These are phyloP conservation scores for Ladona fulva DNA, from an alignment of 1,140 invertebrate genomes.

Conservation along the genomic window DNA sequence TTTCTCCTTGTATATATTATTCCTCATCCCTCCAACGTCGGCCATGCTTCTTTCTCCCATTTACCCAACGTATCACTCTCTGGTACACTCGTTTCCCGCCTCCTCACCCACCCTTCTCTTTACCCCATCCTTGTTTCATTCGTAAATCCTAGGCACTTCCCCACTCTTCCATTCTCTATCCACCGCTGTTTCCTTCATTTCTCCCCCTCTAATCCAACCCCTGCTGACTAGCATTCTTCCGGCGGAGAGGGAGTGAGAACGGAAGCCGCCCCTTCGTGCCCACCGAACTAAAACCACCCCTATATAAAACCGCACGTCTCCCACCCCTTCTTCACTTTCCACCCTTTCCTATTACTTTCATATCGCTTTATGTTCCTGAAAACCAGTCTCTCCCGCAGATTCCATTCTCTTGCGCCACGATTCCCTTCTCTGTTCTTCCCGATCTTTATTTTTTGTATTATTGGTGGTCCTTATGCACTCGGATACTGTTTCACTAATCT, in stretches of 20 bases:
- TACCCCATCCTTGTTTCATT: neutral
- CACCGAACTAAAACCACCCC: no score
- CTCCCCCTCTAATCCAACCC: neutral
- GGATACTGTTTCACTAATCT: no score
- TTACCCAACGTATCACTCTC: neutral
- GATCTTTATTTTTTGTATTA: no score
- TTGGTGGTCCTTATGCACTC: no score
- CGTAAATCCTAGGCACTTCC: neutral
- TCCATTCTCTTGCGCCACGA: no score
- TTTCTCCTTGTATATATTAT: conserved; percentile 16
- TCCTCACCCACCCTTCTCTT: neutral
- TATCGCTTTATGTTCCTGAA: no score
- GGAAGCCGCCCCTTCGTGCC: neutral
- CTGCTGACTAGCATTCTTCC: neutral
- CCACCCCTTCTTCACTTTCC: no score
- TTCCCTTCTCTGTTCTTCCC: no score
- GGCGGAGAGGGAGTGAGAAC: neutral
- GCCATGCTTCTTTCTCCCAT: neutral
- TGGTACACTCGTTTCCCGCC: neutral
- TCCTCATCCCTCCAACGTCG: neutral
- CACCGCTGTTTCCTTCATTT: neutral
- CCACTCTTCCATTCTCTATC: neutral
- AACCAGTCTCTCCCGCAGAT: no score
- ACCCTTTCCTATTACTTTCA: no score
- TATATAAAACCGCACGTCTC: no score